Percentiles rank a stretch among this genome's conserved stretches.
Evolutionary conservation across 1,140 invertebrate species (phyloP).

Genomic region (Drosophila santomea): DNA sequence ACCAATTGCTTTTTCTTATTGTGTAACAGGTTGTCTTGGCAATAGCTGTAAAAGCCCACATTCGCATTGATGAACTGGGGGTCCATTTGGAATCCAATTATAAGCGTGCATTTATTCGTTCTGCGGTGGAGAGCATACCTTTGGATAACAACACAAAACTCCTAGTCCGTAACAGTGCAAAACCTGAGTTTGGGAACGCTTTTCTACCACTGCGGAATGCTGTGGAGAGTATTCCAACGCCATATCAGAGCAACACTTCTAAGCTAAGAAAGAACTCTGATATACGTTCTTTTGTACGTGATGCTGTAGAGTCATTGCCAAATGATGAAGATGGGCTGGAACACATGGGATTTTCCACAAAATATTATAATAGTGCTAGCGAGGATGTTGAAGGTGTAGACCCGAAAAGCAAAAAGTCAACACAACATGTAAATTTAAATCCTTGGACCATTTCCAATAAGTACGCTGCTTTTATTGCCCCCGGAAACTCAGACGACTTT

Average conservation of each 20-base stretch:
- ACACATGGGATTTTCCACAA: slow-evolving; percentile 1
- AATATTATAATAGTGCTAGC: slow-evolving; percentile 23
- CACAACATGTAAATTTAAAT: slow-evolving; percentile 36
- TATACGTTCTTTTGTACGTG: slow-evolving; percentile 85
- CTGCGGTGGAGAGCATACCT: slow-evolving; percentile 86
- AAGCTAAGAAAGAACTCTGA: slow-evolving; percentile 45
- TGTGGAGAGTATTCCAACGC: slow-evolving; percentile 86
- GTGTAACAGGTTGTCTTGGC: slow-evolving; percentile 38
- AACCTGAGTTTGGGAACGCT: slow-evolving; percentile 63
- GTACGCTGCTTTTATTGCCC: slow-evolving; percentile 84
- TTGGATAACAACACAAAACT: slow-evolving; percentile 49
- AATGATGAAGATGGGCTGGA: slow-evolving; percentile 47
- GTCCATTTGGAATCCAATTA: slow-evolving; percentile 46
- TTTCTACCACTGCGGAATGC: slow-evolving; percentile 86
- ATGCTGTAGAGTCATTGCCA: slow-evolving; percentile 88
- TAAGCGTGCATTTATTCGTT: slow-evolving; percentile 85
- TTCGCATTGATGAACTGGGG: slow-evolving; percentile 54
- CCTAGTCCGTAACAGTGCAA: slow-evolving; percentile 54
- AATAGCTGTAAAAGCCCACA: slow-evolving; percentile 46
- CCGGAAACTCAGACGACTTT: slow-evolving; percentile 28
- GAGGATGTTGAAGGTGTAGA: slow-evolving; percentile 30
- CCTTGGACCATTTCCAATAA: slow-evolving; percentile 72
- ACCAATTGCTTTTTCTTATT: neutral
- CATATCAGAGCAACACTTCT: slow-evolving; percentile 46
- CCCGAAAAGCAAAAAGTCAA: slow-evolving; percentile 27